Base-by-base conservation (phyloP, 2,113 vertebrate species). In the Sminthopsis crassicaudata region DNA sequence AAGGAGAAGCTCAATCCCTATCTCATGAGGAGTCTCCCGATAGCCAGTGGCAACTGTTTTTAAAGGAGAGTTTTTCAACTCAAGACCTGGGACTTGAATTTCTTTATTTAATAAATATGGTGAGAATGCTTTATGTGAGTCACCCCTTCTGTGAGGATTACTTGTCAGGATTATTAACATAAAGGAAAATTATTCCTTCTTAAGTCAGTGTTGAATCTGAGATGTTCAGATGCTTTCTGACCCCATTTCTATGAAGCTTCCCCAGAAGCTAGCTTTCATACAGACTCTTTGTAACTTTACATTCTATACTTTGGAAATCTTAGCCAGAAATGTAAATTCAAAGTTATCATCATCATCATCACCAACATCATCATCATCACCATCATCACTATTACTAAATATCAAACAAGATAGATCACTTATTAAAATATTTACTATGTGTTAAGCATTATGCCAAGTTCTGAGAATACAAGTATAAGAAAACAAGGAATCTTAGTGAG, bases 61-160 rank as follows among this genome's bases (percentile, higher is more conserved):
- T 99, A 96, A 98, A 99, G 97, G 98, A 98, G 92, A 99, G 98
- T 52, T 98, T 99, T 97, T 98, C 97, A 91, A 98, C 98, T 0
- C 97, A 99, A 98, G 98, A 99, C 90, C 97, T 98, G 92, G 99
- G 98, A 27, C 98, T 97, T 93, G 97, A 96, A 94, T 99, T 99
- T 96, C 98, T 99, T 96, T 98, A 98, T 97, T 98, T 98, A 96
- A 97, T 99, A 96, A 98, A 97, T 95, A 98, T 98, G 98, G 99
- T 99, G 91, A 99, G 98, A 96, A 94, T 76, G 11, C 60, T 94
- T 95, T 94, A 55, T 94, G 89, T 67, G 36, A 84, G 11, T 57
- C 76, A 93, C 0, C 26, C 36, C 53, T 90, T 94, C 54, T 93
- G 27, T 90, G 92, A 88, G 27, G 53, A 91, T 91, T 67, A 53